Conservation (phyloP, 2,113 vertebrate species). For the Paradoxurus hermaphroditus region DNA sequence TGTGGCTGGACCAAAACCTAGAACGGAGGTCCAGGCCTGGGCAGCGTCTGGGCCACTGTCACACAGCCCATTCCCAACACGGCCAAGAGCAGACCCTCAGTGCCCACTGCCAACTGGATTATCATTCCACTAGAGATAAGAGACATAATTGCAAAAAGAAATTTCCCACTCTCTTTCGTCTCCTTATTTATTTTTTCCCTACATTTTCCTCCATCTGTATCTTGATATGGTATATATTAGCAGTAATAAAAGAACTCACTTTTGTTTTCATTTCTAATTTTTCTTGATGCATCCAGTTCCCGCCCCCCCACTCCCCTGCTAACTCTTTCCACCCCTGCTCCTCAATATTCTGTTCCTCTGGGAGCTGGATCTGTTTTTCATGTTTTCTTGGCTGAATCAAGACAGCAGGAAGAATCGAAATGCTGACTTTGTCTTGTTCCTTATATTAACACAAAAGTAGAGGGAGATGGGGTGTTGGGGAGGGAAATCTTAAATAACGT, state of each 20-base stretch:
- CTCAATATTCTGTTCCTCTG: background rate
- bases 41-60: background rate
- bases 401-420: background rate
- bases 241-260: background rate
- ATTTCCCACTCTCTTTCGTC: background rate
- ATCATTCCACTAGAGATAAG: background rate
- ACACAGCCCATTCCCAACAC: background rate
- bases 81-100: background rate
- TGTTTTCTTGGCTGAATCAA: background rate
- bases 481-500: background rate
- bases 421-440: background rate
- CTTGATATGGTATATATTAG: background rate
- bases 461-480: background rate
- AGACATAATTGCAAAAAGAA: background rate
- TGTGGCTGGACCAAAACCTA: background rate
- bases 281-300: background rate
- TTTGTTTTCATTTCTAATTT: conserved; percentile 34
- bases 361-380: background rate
- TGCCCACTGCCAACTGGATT: background rate
- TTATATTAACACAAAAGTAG: background rate
- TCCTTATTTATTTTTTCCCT: background rate
- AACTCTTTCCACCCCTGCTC: background rate
- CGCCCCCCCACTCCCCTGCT: background rate
- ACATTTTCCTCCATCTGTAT: background rate
- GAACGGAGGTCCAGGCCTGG: background rate